Evolutionary conservation across 2,113 vertebrate genomes (phyloP).

Genomic region (Alethe diademata): DNA sequence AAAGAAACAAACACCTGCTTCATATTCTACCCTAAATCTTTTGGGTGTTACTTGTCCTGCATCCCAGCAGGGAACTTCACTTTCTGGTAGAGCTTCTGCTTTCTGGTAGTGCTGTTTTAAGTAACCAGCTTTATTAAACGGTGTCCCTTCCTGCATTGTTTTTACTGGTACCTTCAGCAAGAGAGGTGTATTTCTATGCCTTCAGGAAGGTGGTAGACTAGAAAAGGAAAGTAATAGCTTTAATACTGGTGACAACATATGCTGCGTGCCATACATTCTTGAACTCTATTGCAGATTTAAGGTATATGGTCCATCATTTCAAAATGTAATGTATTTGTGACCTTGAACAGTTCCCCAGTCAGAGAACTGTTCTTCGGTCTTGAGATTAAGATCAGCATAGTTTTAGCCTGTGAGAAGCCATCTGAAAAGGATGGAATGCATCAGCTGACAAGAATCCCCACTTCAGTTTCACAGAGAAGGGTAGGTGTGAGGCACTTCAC

Average conservation of each 20-base stretch:
- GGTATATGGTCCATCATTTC: background rate
- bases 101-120: background rate
- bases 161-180: background rate
- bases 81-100: background rate
- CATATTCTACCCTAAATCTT: background rate
- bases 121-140: background rate
- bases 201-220: background rate
- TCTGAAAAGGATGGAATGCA: background rate
- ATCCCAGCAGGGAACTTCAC: background rate
- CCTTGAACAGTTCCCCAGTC: fast-evolving
- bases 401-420: background rate
- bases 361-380: background rate
- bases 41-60: background rate
- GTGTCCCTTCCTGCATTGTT: background rate
- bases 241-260: background rate
- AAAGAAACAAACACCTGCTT: background rate
- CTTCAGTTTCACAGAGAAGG: background rate
- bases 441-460: background rate
- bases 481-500: background rate
- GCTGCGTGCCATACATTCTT: fast-evolving
- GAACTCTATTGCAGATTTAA: background rate
- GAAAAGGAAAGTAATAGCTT: background rate
- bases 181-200: background rate
- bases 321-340: background rate
- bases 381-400: background rate